A percentile compares a stretch with the other conserved stretches of the same genome.
phyloP scores from a whole-genome alignment of 2,797 vertebrate species.

The Australoheros facetus region DNA sequence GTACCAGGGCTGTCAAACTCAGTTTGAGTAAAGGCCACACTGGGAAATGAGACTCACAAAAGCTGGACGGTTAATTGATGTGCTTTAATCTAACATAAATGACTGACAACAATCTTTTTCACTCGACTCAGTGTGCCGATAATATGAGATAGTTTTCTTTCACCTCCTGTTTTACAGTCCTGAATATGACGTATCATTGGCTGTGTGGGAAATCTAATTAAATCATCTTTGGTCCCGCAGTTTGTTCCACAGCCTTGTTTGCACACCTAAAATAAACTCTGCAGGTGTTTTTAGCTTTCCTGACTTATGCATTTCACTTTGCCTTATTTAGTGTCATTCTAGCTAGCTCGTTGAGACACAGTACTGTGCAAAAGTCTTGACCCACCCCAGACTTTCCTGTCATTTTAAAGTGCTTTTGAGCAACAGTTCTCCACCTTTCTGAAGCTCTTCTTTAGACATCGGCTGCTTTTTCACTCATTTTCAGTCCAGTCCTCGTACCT shows the following conservation, averaged over 20 bases:
- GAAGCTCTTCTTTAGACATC: neutral
- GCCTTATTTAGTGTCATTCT: neutral
- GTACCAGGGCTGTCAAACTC: neutral
- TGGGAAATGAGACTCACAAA: neutral
- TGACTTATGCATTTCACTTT: too few relatives aligned
- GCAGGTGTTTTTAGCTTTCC: too few relatives aligned
- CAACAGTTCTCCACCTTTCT: neutral
- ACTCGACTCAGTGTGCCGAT: too few relatives aligned
- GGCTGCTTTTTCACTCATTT: neutral
- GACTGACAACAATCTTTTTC: too few relatives aligned
- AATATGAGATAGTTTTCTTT: neutral
- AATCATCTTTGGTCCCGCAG: too few relatives aligned
- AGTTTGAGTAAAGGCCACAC: neutral
- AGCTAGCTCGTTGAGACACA: too few relatives aligned
- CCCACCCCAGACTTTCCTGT: accelerated
- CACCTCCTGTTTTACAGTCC: neutral
- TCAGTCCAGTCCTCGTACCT: neutral
- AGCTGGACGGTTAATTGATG: neutral
- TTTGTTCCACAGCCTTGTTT: neutral
- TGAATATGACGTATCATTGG: neutral
- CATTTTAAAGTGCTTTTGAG: neutral
- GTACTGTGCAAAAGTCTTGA: neutral
- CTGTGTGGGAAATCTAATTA: neutral
- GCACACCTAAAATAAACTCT: neutral
- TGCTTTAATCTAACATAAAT: neutral